Base-by-base conservation (phyloP, 2,888 invertebrate species). In the Heteropelma amictum region DNA sequence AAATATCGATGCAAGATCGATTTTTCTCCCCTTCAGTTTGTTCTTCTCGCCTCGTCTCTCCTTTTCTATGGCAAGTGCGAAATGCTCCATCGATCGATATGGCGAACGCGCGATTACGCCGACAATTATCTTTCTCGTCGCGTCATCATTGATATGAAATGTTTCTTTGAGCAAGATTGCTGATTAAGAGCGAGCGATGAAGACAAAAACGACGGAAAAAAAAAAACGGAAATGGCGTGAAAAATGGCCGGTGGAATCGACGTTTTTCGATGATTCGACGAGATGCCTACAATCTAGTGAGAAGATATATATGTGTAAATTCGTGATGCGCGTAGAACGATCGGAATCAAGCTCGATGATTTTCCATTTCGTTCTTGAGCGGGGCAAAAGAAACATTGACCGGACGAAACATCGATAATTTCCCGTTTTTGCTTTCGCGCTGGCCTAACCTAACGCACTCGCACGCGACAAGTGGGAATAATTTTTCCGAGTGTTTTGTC, bases 151-250 rank as follows among this genome's bases (percentile, higher is more conserved):
- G 80, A 81, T 81, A 81, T 79, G 80, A 72, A 79, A 64, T 70
- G 76, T 81, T 61, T 77, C 76, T 76, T 80, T 80, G 80, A 80
- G 80, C 80, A 79, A 80, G 77, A 78, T 73, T 61, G 58, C 74
- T 42, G 77, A 74, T 71, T 72, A 49, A 56, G n/a, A n/a, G n/a
- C 40, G 45, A 61, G 35, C 33, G 30, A 73, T 54, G 51, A 28
- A 12, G 49, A 10, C 38, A 33, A 19, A 51, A 64, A 3, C 65
- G 53, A 28, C 17, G 45, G 21, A 47, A 58, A 69, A 17, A 61
- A 60, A 54, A 47, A 47, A 4, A 61, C 45, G 8, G 21, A 19
- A 56, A 58, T 30, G 33, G 42, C 51, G 10, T 35, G 28, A 30
- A 68, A 65, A 7, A 68, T n/a, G n/a, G n/a, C n/a, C 40, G 17